Percentiles rank a stretch among this genome's conserved stretches.
Conservation (phyloP, 2,888 invertebrate genomes). For the Dioctria linearis region DNA sequence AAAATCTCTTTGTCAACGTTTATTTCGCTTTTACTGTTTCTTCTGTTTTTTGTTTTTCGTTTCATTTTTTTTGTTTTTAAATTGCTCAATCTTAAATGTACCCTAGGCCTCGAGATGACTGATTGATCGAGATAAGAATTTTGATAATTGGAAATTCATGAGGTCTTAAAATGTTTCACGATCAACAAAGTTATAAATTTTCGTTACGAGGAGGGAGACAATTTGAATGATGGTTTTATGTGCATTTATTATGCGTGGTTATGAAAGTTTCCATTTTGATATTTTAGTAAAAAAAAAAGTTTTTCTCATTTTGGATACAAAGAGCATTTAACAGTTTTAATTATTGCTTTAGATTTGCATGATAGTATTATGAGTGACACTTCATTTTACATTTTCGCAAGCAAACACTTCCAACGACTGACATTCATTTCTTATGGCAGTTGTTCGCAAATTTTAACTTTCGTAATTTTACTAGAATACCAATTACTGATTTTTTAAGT, state of each 20-base stretch:
- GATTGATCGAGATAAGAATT: slow-evolving; percentile 36
- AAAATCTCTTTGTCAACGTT: slow-evolving; percentile 33
- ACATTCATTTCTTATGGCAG: no score
- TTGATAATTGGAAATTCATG: slow-evolving; percentile 45
- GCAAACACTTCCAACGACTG: no score
- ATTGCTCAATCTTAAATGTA: slow-evolving; percentile 3
- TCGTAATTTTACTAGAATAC: no score
- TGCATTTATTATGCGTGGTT: not conserved
- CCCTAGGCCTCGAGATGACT: slow-evolving; percentile 18
- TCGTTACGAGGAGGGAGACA: not conserved
- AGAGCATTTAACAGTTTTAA: no score
- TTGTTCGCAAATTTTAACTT: no score
- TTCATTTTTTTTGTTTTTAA: slow-evolving; percentile 2
- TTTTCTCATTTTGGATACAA: no score
- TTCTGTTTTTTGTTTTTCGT: slow-evolving; percentile 10
- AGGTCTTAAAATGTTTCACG: slow-evolving; percentile 34
- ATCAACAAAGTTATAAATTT: slow-evolving; percentile 25
- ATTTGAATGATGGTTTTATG: not conserved
- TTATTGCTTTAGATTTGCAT: no score
- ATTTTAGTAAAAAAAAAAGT: not conserved
- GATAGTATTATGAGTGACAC: no score
- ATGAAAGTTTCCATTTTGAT: not conserved
- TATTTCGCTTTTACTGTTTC: slow-evolving; percentile 24
- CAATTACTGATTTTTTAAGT: no score
- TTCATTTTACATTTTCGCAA: no score